These are phyloP conservation scores for Mesorhabditis belari DNA, from an alignment of 2,888 invertebrate genomes.

Conservation along the genomic window DNA sequence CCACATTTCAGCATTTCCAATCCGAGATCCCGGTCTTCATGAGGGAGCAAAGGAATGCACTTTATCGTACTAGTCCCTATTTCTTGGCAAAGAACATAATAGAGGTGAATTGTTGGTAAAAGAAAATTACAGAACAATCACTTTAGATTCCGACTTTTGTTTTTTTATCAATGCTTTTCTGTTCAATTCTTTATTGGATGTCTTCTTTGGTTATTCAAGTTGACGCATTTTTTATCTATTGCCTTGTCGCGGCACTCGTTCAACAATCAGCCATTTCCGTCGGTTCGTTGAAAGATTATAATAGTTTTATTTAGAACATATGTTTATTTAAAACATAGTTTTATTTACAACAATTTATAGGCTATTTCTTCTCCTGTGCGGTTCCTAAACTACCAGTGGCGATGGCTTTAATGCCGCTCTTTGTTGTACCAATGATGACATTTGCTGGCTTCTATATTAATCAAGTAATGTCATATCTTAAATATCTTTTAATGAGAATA, in stretches of 20 bases:
- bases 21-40: constrained; percentile 81
- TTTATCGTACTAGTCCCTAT: constrained; percentile 84
- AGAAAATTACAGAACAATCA: background rate
- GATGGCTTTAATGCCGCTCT: constrained; percentile 79
- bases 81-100: constrained; percentile 76
- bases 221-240: constrained; percentile 63
- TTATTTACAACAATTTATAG: constrained; percentile 58
- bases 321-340: background rate
- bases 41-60: constrained; percentile 78
- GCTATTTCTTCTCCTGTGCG: constrained; percentile 82
- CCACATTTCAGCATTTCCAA: constrained; percentile 20
- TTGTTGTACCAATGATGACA: constrained; percentile 83
- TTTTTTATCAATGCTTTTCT: constrained; percentile 75
- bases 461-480: background rate
- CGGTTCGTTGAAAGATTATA: constrained; percentile 10
- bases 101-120: constrained; percentile 59
- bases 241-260: constrained; percentile 33
- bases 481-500: constrained; percentile 67
- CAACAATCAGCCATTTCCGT: constrained; percentile 49
- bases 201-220: constrained; percentile 64
- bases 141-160: constrained; percentile 70
- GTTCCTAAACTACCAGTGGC: constrained; percentile 73
- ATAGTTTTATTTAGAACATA: background rate
- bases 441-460: constrained; percentile 69
- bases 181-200: constrained; percentile 78